phyloP scores from a whole-genome alignment of 2,888 invertebrate genomes.

The Cinara cedri region DNA sequence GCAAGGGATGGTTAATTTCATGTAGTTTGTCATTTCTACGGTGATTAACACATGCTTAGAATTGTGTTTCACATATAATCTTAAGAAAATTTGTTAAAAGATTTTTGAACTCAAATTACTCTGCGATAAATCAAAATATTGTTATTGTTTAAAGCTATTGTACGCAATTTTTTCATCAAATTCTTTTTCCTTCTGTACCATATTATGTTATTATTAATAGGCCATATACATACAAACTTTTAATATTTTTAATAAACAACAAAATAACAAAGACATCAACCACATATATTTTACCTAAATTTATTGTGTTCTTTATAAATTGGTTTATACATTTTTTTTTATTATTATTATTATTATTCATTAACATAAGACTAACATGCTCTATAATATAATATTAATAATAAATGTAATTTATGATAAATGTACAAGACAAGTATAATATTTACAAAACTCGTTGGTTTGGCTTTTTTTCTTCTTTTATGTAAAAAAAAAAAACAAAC shows the following conservation, averaged over 20 bases:
- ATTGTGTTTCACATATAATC: too few relatives aligned
- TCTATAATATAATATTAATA: slow-evolving; percentile 49
- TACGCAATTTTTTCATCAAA: too few relatives aligned
- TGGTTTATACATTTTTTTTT: slow-evolving; percentile 23
- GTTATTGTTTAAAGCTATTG: too few relatives aligned
- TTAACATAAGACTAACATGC: slow-evolving; percentile 45
- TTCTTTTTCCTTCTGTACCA: too few relatives aligned
- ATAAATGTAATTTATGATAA: slow-evolving; percentile 53
- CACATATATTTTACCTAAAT: slow-evolving; percentile 45
- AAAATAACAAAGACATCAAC: slow-evolving; percentile 44
- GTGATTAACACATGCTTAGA: too few relatives aligned
- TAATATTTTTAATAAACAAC: background rate
- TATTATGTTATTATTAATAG: too few relatives aligned
- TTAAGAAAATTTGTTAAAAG: too few relatives aligned
- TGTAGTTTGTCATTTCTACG: too few relatives aligned
- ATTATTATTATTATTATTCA: background rate
- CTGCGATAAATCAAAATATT: too few relatives aligned
- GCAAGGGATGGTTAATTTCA: too few relatives aligned
- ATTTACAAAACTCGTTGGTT: slow-evolving; percentile 44
- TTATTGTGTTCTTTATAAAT: slow-evolving; percentile 41
- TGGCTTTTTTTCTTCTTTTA: slow-evolving; percentile 19
- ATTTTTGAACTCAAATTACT: too few relatives aligned
- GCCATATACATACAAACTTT: background rate
- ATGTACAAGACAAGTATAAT: slow-evolving; percentile 54
- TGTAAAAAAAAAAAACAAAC: slow-evolving; percentile 31